Base-by-base conservation (phyloP, 2,797 vertebrate species). In the Ispidina picta region DNA sequence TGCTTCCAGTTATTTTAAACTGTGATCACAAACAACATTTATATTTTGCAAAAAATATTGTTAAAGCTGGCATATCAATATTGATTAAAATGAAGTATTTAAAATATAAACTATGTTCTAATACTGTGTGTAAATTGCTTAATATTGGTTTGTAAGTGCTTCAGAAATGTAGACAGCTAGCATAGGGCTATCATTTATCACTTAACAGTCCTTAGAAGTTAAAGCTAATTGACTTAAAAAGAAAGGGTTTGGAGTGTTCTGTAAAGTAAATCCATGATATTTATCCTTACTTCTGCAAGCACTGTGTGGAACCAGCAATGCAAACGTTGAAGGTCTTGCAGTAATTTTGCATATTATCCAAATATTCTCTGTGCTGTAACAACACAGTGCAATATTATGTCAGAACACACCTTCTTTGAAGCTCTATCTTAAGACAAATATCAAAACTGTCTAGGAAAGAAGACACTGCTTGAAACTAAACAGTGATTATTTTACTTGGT, bases 141-240 rank as follows among this genome's bases (percentile, higher is more conserved):
- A 44, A 10, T 79, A 55, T 13, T 79, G 37, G 16, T 75, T 80
- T 65, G 8, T 49, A 66, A 85, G 41, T 62, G 26, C 49, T 92
- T 93, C 69, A 72, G 1, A 91, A 76, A 43, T 77, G 15, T 77
- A 65, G 54, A 71, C 19, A 59, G 77, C 44, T 71, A 71, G 22
- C 16, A 23, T 65, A 46, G 78, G 74, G 48, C 56, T 85, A 69
- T 84, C 31, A 33, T 21, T 3, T 75, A 26, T 75, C 21, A 2
- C 72, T 86, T 87, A 71, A 31, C 21, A 69, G 43, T 81, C 43
- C 86, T 82, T 81, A 56, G 52, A 79, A 88, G 62, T 86, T 82
- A 92, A 79, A 60, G 18, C 43, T 72, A 83, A 79, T 52, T 60
- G 77, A 83, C 43, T 84, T 60, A 23, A 73, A 90, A 83, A 91